These are phyloP conservation scores for Andricus curvator DNA, from an alignment of 2,888 invertebrate genomes.

Conservation along the genomic window DNA sequence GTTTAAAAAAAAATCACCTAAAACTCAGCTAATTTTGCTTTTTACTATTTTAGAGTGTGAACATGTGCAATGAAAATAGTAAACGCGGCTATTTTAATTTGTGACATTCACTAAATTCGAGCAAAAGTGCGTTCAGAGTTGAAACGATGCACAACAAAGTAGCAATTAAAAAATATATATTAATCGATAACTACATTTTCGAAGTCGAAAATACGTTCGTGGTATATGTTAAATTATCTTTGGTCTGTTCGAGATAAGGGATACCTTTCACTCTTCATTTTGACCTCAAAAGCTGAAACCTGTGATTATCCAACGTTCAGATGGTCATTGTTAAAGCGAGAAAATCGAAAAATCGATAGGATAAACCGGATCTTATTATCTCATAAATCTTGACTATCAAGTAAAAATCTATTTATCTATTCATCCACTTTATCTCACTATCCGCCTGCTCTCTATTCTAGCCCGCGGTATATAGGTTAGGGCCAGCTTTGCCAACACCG, in stretches of 20 bases:
- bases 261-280: neutral
- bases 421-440: conserved; percentile 52
- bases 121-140: too few relatives aligned
- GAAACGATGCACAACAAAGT: too few relatives aligned
- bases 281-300: conserved; percentile 16
- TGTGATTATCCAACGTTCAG: neutral
- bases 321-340: conserved; percentile 8
- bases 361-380: conserved; percentile 30
- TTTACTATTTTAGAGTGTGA: too few relatives aligned
- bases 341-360: conserved; percentile 3
- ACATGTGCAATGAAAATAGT: too few relatives aligned
- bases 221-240: neutral
- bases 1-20: too few relatives aligned
- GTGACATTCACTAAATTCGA: too few relatives aligned
- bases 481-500: conserved; percentile 72
- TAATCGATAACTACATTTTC: neutral
- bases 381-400: conserved; percentile 18
- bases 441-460: conserved; percentile 65
- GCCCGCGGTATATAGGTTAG: conserved; percentile 73
- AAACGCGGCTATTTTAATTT: too few relatives aligned
- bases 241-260: neutral
- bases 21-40: too few relatives aligned
- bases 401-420: conserved; percentile 36
- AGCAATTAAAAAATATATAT: neutral
- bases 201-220: neutral